A percentile compares a stretch with the other conserved stretches of the same genome.
phyloP scores from a whole-genome alignment of 2,797 vertebrate genomes.

The Schizopygopsis malacanthus region DNA sequence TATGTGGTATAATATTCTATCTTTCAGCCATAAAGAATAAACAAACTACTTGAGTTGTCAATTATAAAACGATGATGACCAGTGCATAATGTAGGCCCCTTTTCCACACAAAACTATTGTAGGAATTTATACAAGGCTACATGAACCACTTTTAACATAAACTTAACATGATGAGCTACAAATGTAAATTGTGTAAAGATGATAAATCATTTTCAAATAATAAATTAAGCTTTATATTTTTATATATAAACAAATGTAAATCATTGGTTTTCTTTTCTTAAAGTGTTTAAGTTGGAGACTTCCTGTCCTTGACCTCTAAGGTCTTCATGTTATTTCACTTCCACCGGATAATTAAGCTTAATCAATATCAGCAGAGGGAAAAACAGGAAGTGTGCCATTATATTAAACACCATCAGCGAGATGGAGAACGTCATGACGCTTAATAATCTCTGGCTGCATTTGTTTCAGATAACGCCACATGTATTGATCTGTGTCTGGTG shows the following conservation, averaged over 20 bases:
- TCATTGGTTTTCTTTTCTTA: not conserved
- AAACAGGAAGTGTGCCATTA: slow-evolving; percentile 48
- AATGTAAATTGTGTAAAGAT: not conserved
- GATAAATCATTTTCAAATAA: not conserved
- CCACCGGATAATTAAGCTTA: slow-evolving; percentile 21
- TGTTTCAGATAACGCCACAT: slow-evolving; percentile 37
- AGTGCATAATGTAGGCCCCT: not conserved
- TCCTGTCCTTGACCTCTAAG: slow-evolving; percentile 29
- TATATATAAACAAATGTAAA: not conserved
- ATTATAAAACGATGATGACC: not conserved
- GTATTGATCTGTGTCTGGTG: slow-evolving; percentile 51
- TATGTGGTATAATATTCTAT: not conserved
- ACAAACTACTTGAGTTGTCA: not conserved
- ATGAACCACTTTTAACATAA: not conserved
- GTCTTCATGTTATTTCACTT: slow-evolving; percentile 5
- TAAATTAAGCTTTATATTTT: not conserved
- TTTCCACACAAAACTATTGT: not conserved
- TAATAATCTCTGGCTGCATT: slow-evolving; percentile 44
- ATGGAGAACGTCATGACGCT: slow-evolving; percentile 4
- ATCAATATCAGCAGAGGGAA: slow-evolving; percentile 38
- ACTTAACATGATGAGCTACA: not conserved
- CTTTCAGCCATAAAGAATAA: not conserved
- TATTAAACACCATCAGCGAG: slow-evolving; percentile 37
- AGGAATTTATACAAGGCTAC: not conserved
- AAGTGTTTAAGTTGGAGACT: not conserved